Base-by-base conservation (phyloP, 2,888 invertebrate species). In the Ophion slaviceki region DNA sequence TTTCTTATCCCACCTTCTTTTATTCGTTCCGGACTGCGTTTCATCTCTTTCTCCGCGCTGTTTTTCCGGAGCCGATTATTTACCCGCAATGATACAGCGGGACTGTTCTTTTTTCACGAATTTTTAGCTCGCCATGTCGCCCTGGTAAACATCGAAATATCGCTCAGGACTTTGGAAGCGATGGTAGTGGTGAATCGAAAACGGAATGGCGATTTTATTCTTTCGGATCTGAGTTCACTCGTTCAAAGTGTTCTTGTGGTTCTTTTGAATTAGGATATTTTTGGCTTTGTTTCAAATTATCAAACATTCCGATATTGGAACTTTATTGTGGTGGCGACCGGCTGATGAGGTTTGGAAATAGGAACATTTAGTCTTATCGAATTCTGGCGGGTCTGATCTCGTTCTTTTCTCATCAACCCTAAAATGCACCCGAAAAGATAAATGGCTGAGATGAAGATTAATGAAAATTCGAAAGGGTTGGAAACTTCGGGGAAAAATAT, bases 21-120 rank as follows among this genome's bases (percentile, higher is more conserved):
- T 57, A 20, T 79, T 75, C 85, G 71, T 75, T 79, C 71, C 32
- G 24, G 67, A 71, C 45, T 85, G 53, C 71, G 57, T 68, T 74
- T 66, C 70, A 79, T 82, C 85, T 85, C 77, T 82, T 81, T 80
- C 40, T 61, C 71, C 57, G 74, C 62, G n/a, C 79, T 64, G 62
- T 86, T 83, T 64, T 70, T 79, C 78, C 45, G 20, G 57, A 61
- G 61, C 74, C 71, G 24, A 87, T 84, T 72, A n/a, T 80, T 86
- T 83, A 76, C 45, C 7, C 47, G 80, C 71, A 81, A 85, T 82
- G 68, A 67, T 78, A 70, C 59, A 47, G 45, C 20, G 20, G 20
- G 10, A 7, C 0, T 24, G 61, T 20, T 76, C 14, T 66, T 32
- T 28, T 32, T 66, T 66, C 20, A 20, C 32, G 66, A 36, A 66